Evolutionary conservation across 2,113 vertebrate species (phyloP).

Genomic region (Gnathonemus echidnorhynchus): DNA sequence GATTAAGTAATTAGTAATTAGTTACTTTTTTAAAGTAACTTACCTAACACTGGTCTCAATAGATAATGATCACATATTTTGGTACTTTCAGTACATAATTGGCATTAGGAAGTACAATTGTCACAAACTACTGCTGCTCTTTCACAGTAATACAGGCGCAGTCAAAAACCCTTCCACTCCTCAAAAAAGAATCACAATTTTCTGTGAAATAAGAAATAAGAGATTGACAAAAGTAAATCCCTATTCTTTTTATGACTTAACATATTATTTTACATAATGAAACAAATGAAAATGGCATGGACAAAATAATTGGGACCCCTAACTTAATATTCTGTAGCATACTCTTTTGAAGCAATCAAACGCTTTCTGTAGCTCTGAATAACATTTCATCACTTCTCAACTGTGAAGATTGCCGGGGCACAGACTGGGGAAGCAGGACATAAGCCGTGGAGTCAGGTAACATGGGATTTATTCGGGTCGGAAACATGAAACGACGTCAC

Average conservation of each 20-base stretch:
- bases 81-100: background rate
- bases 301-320: background rate
- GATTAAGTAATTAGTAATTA: too few species aligned
- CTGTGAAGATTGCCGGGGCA: too few species aligned
- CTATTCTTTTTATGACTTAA: background rate
- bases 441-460: too few species aligned
- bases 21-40: too few species aligned
- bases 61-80: too few species aligned
- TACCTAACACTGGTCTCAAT: too few species aligned
- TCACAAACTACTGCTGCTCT: background rate
- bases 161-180: background rate
- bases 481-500: too few species aligned
- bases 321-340: background rate
- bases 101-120: background rate
- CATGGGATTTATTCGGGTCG: too few species aligned
- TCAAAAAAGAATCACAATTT: background rate
- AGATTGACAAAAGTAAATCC: background rate
- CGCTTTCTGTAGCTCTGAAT: background rate
- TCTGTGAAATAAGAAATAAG: background rate
- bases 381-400: background rate
- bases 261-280: background rate
- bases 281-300: background rate
- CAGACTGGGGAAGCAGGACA: too few species aligned
- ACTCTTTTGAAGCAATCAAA: background rate
- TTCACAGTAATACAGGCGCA: background rate